phyloP scores from a whole-genome alignment of 2,888 invertebrate species.

The Apodemia hepburni region DNA sequence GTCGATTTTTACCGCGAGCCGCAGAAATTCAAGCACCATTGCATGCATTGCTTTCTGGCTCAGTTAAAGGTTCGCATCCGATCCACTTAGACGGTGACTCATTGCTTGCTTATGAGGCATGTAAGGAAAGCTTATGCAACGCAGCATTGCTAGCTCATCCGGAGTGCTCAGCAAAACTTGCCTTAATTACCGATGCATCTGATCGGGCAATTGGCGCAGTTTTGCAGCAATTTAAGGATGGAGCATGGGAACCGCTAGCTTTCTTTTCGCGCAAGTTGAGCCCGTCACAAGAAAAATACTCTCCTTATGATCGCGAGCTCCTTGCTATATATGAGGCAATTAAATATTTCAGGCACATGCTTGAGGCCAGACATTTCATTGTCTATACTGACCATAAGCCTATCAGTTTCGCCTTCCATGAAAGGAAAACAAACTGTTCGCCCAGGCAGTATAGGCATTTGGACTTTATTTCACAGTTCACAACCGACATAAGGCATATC shows the following conservation, averaged over 20 bases:
- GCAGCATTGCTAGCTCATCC: conserved; percentile 24
- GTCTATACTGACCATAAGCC: conserved; percentile 30
- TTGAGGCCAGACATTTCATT: conserved; percentile 44
- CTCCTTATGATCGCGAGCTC: conserved; percentile 35
- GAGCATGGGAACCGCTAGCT: conserved; percentile 40
- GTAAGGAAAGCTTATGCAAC: conserved; percentile 1
- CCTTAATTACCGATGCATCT: conserved; percentile 38
- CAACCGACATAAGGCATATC: conserved; percentile 24
- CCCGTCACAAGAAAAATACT: conserved; percentile 39
- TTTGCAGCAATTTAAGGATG: conserved; percentile 22
- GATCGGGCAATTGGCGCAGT: conserved; percentile 33
- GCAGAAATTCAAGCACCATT: conserved; percentile 43
- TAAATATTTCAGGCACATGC: conserved; percentile 42
- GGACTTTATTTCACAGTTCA: conserved; percentile 26
- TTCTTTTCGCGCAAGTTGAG: conserved; percentile 45
- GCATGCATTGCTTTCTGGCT: conserved; percentile 35
- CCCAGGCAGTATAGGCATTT: conserved; percentile 25
- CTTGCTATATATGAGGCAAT: conserved; percentile 40
- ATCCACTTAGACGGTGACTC: conserved; percentile 20
- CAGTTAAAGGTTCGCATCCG: conserved; percentile 36
- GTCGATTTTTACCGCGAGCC: conserved; percentile 42
- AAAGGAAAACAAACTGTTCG: conserved; percentile 22
- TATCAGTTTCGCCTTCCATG: conserved; percentile 15
- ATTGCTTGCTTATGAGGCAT: neutral
- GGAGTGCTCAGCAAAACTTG: conserved; percentile 33